Base-by-base conservation (phyloP, 2,113 vertebrate species). In the Prinia subflava region DNA sequence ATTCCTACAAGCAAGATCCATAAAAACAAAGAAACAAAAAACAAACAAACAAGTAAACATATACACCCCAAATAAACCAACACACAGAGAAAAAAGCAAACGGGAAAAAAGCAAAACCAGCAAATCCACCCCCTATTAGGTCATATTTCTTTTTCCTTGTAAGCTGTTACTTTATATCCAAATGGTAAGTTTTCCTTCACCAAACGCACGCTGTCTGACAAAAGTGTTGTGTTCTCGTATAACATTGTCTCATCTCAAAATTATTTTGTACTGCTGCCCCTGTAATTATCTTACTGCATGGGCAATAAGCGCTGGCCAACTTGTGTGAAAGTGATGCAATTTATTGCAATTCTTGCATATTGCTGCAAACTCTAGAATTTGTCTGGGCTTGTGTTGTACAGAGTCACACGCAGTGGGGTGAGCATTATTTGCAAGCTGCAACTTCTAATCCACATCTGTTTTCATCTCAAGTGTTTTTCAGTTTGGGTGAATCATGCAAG, bases 301-400 rank as follows among this genome's bases (percentile, higher is more conserved):
- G 77, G 6, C 59, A 62, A 5, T 88, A 39, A 47, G 23, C 35
- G 19, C 86, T 89, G 91, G 47, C 76, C 88, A 83, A 90, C 68
- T 90, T 92, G 42, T 52, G 11, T 30, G 21, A 16, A 93, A 86
- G 68, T 96, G 96, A 95, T 96, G 94, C 91, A 96, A 97, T 93
- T 96, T 92, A 70, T 92, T 92, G 56, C 83, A 93, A 35, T 90
- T 89, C 73, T 95, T 94, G 42, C 92, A 15, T 68, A 84, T 93
- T 89, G 24, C 89, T 92, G 47, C 64, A 64, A 74, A 93, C 52
- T 88, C 20, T 33, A 39, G 52, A 88, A 93, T 93, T 81, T 94
- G 92, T 78, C 83, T 93, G 89, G 96, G 19, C 96, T 94, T 95
- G 94, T 50, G 68, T 47, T 93, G 52, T 42, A 28, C 33, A 49